phyloP scores from a whole-genome alignment of 1,140 invertebrate genomes.

The Acromyrmex heyeri region DNA sequence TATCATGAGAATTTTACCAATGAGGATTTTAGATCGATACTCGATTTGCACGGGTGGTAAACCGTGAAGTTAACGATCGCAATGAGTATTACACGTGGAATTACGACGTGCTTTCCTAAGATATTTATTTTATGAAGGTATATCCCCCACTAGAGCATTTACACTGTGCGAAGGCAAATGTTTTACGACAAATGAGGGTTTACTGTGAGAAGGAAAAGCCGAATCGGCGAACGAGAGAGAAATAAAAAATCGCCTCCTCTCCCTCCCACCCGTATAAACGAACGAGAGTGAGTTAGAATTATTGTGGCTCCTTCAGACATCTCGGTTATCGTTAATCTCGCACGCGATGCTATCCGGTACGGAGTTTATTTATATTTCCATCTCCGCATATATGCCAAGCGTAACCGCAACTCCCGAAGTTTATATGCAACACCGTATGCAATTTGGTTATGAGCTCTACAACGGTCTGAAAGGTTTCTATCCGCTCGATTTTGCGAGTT shows the following conservation, averaged over 20 bases:
- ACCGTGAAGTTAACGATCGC: constrained; percentile 67
- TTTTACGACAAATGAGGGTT: constrained; percentile 74
- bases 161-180: constrained; percentile 54
- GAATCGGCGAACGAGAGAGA: constrained; percentile 12
- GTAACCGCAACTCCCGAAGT: constrained; percentile 61
- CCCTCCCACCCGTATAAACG: constrained; percentile 2
- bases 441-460: constrained; percentile 63
- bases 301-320: constrained; percentile 65
- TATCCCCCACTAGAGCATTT: background rate
- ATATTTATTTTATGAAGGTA: constrained; percentile 77
- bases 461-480: constrained; percentile 48
- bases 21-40: constrained; percentile 55
- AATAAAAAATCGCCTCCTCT: constrained; percentile 18
- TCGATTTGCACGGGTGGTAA: constrained; percentile 58
- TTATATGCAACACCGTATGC: constrained; percentile 61
- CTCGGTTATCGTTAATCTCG: constrained; percentile 69
- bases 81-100: constrained; percentile 12
- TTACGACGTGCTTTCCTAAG: constrained; percentile 73
- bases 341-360: constrained; percentile 46
- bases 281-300: constrained; percentile 57
- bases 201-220: constrained; percentile 61
- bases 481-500: constrained; percentile 13
- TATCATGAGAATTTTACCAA: constrained; percentile 28
- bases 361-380: constrained; percentile 70
- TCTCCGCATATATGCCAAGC: background rate